Conservation (phyloP, 1,140 invertebrate genomes). For the Drosophila kepulauana region DNA sequence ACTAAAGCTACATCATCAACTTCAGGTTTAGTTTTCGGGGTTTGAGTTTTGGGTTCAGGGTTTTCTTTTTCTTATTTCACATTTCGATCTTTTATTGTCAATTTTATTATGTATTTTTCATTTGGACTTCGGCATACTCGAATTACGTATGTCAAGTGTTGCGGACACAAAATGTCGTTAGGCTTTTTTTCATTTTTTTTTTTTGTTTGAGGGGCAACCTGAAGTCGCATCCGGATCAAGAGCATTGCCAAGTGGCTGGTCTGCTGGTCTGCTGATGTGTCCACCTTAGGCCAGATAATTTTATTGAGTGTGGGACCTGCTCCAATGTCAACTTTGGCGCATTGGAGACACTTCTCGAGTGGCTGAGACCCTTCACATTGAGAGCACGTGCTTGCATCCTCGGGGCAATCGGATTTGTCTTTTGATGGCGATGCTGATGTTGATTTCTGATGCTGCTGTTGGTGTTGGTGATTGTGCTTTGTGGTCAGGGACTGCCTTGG, state of each 20-base stretch:
- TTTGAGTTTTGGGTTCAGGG: not conserved
- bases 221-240: conserved; percentile 28
- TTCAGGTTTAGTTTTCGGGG: conserved; percentile 13
- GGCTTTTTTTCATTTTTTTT: not conserved
- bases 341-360: conserved; percentile 57
- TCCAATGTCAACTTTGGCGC: conserved; percentile 60
- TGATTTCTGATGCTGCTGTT: not conserved
- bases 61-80: not conserved
- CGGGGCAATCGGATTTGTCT: conserved; percentile 52
- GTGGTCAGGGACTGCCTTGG: not conserved
- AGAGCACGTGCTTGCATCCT: conserved; percentile 59
- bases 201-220: not conserved
- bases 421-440: conserved; percentile 10
- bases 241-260: conserved; percentile 6
- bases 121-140: conserved; percentile 51
- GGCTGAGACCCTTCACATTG: conserved; percentile 36
- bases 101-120: conserved; percentile 70
- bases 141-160: conserved; percentile 53
- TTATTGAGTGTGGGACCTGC: conserved; percentile 28
- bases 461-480: conserved; percentile 2
- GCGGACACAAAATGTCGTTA: conserved; percentile 54
- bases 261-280: conserved; percentile 1
- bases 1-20: not conserved
- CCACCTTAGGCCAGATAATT: conserved; percentile 34
- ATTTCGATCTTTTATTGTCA: conserved; percentile 28